Evolutionary conservation across 2,797 vertebrate species (phyloP), one percentile per base, ranked within the genome.

Genomic region (Anas bernieri): DNA sequence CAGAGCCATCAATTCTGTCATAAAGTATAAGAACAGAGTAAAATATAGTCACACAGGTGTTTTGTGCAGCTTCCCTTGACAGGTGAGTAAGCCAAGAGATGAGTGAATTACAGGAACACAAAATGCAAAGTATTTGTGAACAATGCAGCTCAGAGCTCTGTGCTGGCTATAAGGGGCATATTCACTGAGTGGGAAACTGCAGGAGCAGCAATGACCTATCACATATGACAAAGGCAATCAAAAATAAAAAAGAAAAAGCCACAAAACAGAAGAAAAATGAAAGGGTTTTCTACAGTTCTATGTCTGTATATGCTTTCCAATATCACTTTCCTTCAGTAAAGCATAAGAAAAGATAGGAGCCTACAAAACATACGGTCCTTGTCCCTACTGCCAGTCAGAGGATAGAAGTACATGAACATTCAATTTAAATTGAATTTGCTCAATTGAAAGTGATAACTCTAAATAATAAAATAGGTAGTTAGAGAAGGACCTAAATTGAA

Each of bases 271-370:
- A 45, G 39, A 82, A 82, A 69, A 50, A 1, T 4, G n/a, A 23
- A 45, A 48, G 26, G 20, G n/a, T 52, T 75, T 48, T 69, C 74
- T 73, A 73, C 28, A 79, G 41, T 67, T 59, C 33, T 8, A 21
- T 17, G 70, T 41, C 58, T 89, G 54, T 72, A 73, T 84, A 16
- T 73, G 61, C 73, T 84, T 72, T 31, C 31, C 39, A 55, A 33
- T 35, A 68, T 43, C 54, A 26, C n/a, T 91, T 85, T 92, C 73
- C 80, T 87, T 90, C 91, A 87, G 26, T 78, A 72, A 90, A 86
- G 45, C 11, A n/a, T 88, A 80, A 81, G 66, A 90, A 86, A 96
- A 84, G 58, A 91, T 78, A 70, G 72, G 17, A 70, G 33, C 26
- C 72, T 63, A 82, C 50, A 79, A 91, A 74, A 80, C 18, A 50